phyloP scores from a whole-genome alignment of 2,113 vertebrate genomes.

The Peromyscus polionotus region DNA sequence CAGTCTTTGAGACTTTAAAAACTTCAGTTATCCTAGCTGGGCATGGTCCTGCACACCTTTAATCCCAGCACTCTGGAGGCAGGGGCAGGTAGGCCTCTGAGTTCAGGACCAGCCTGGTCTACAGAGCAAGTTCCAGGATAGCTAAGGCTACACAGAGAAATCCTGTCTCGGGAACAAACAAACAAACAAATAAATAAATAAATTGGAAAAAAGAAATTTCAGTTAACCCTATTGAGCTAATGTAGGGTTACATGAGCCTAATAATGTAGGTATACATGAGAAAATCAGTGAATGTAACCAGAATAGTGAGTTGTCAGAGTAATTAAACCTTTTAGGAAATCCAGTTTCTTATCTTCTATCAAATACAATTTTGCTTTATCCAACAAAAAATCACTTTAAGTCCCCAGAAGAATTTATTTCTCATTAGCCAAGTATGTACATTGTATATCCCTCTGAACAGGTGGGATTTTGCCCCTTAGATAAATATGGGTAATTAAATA shows the following conservation, averaged over 20 bases:
- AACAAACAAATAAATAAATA: neutral
- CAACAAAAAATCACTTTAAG: constrained; percentile 22
- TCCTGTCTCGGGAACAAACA: neutral
- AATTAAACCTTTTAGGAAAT: constrained; percentile 23
- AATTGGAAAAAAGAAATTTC: neutral
- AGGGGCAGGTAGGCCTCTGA: neutral
- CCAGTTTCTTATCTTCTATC: neutral
- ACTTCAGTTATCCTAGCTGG: neutral
- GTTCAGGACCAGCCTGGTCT: neutral
- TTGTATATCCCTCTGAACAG: constrained; percentile 28
- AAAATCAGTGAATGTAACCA: neutral
- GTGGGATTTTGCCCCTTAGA: constrained; percentile 5
- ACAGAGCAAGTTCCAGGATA: neutral
- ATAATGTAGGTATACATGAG: neutral
- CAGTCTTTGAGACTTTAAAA: neutral
- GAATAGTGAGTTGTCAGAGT: neutral
- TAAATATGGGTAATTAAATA: constrained; percentile 57
- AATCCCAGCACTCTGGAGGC: neutral
- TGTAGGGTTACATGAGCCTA: neutral
- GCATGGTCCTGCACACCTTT: rapidly evolving
- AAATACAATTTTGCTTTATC: constrained; percentile 53
- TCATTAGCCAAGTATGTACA: constrained; percentile 19
- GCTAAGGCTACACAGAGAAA: neutral
- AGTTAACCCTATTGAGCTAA: neutral
- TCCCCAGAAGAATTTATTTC: neutral